Evolutionary conservation across 2,113 vertebrate species (phyloP).

Genomic region (Sinocyclocheilus anophthalmus): DNA sequence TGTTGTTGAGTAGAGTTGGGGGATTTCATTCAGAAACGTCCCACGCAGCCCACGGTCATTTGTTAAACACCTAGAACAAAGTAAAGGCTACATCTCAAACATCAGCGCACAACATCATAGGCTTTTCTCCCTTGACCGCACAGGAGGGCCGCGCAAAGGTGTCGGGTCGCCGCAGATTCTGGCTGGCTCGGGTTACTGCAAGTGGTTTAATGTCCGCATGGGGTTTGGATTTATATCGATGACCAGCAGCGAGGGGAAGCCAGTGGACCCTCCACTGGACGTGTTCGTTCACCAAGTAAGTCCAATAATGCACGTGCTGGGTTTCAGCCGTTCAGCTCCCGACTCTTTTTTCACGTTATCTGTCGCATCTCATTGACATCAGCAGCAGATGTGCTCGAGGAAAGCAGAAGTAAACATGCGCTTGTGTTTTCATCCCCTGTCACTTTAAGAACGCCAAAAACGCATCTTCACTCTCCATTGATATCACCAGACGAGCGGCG

Average conservation of each 20-base stretch:
- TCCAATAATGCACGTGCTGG: conserved; percentile 31
- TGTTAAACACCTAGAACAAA: neutral
- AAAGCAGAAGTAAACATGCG: conserved; percentile 34
- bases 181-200: conserved; percentile 94
- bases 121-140: conserved; percentile 54
- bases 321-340: neutral
- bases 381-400: conserved; percentile 27
- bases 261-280: conserved; percentile 91
- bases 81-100: conserved; percentile 11
- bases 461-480: conserved; percentile 19
- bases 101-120: neutral
- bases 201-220: conserved; percentile 99
- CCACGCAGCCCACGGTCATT: neutral
- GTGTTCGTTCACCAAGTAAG: conserved; percentile 99
- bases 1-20: conserved; percentile 19
- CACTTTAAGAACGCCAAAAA: conserved; percentile 39
- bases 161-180: conserved; percentile 86
- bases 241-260: conserved; percentile 90
- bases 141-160: conserved; percentile 96
- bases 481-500: neutral
- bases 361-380: conserved; percentile 28
- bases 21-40: conserved; percentile 15
- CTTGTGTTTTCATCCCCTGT: conserved; percentile 40
- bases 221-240: conserved; percentile 99
- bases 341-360: neutral